Evolutionary conservation across 2,113 vertebrate genomes (phyloP).

Genomic region (Onychorhynchus coronatus): DNA sequence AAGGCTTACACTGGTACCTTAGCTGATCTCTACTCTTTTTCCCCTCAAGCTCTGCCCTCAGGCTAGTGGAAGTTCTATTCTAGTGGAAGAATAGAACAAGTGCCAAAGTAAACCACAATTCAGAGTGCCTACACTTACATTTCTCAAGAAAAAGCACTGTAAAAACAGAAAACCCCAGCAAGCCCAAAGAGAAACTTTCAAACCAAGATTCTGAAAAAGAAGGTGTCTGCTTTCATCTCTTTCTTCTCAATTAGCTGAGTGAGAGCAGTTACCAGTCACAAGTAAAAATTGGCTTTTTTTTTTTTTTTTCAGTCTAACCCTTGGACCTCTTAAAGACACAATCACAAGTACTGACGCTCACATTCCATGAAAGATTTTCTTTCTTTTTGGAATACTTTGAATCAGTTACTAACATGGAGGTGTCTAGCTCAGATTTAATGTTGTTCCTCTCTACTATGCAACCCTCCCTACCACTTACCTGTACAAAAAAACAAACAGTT

Average conservation of each 20-base stretch:
- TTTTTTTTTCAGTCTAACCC: not conserved
- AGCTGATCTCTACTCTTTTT: not conserved
- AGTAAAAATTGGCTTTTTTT: not conserved
- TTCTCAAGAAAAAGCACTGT: not conserved
- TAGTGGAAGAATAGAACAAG: not conserved
- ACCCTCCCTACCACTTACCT: not conserved
- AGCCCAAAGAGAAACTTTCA: not conserved
- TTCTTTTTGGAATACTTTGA: not conserved
- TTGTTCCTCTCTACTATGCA: not conserved
- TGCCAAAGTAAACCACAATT: not conserved
- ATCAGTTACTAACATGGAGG: fast-evolving
- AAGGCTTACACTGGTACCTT: not conserved
- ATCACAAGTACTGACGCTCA: not conserved
- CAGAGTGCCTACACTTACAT: not conserved
- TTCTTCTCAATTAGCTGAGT: not conserved
- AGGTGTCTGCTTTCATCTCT: not conserved
- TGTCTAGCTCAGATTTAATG: not conserved
- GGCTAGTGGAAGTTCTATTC: not conserved
- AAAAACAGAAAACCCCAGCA: not conserved
- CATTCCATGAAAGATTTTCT: not conserved
- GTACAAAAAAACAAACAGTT: not conserved
- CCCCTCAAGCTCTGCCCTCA: not conserved
- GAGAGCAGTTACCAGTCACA: not conserved
- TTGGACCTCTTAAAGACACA: not conserved
- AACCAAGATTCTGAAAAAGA: not conserved